Base-by-base conservation (phyloP, 1,140 invertebrate species). In the Pollicipes pollicipes region DNA sequence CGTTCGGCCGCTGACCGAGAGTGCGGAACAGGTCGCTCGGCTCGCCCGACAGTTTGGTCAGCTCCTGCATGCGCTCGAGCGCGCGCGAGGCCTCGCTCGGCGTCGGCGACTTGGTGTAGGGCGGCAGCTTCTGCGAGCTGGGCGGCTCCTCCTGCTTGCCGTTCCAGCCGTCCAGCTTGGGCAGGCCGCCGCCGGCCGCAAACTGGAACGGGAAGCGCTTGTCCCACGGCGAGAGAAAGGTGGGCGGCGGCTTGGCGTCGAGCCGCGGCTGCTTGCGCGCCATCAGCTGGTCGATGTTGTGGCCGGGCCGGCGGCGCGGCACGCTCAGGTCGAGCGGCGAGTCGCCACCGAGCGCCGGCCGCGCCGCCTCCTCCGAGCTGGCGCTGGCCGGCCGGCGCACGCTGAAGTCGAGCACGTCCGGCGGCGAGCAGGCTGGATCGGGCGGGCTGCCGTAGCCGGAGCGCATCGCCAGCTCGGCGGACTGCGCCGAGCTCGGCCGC, bases 51-150 rank as follows among this genome's bases (percentile, higher is more conserved):
- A 91, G 80, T 76, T 90, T 88, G 74, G 90, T 93, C 71, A 94
- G 81, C 76, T 94, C 91, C 75, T 88, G 91, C 91, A 95, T 93
- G 77, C 93, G 92, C 77, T 94, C 91, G 66, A 94, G 78, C 30
- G 91, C 91, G 78, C 92, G 91, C 21, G 87, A 89, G 0, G 90
- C 90, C 78, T 90, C 90, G 77, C 83, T 88, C 24, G 85, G 87
- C 66, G 85, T 85, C 68, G 80, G 77, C 66, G 82, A 82, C 3
- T 83, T 81, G 72, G 2, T 85, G 83, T 45, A 79, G 78, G 66
- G 76, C 58, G 73, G 73, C 71, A 75, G 75, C 76, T 70, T 75
- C 37, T 72, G 73, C 29, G 72, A 68, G 45, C 69, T 72, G 28
- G 70, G 35, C 0, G 73, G 70, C 28, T 75, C 72, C 58, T 74